phyloP scores from a whole-genome alignment of 2,888 invertebrate genomes.

The Pyrrhosoma nymphula region DNA sequence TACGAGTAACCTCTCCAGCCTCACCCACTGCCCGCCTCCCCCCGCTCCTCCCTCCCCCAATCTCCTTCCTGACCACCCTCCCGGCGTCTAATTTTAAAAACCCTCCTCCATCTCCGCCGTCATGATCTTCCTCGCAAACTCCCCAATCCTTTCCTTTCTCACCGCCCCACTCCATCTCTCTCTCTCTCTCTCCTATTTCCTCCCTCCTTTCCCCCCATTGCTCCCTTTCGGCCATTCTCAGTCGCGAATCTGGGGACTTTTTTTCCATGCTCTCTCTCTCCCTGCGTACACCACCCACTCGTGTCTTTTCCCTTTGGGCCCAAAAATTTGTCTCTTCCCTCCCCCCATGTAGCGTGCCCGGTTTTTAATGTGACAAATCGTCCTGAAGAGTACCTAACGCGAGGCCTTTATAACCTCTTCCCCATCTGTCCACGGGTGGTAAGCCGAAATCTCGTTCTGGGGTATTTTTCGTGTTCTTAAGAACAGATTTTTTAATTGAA shows the following conservation, averaged over 20 bases:
- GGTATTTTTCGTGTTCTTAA: neutral
- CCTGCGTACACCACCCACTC: no score
- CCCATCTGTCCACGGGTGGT: neutral
- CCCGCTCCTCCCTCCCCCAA: neutral
- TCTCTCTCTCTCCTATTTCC: neutral
- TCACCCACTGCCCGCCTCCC: neutral
- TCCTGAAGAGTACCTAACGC: neutral
- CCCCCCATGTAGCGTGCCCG: neutral
- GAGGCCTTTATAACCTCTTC: neutral
- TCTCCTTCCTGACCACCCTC: neutral
- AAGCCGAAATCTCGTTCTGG: neutral
- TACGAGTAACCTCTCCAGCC: neutral
- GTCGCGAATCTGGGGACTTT: neutral
- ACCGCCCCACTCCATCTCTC: neutral
- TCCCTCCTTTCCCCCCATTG: neutral
- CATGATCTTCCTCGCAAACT: neutral
- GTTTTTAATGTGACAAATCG: neutral
- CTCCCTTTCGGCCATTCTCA: neutral
- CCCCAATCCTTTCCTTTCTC: neutral
- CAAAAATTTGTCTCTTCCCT: no score
- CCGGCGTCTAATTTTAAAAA: conserved; percentile 59
- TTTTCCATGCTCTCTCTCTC: neutral
- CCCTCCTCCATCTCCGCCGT: neutral
- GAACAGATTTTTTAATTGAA: neutral
- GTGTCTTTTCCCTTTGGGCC: no score